phyloP scores from a whole-genome alignment of 2,888 invertebrate species.

The Volucella bombylans region DNA sequence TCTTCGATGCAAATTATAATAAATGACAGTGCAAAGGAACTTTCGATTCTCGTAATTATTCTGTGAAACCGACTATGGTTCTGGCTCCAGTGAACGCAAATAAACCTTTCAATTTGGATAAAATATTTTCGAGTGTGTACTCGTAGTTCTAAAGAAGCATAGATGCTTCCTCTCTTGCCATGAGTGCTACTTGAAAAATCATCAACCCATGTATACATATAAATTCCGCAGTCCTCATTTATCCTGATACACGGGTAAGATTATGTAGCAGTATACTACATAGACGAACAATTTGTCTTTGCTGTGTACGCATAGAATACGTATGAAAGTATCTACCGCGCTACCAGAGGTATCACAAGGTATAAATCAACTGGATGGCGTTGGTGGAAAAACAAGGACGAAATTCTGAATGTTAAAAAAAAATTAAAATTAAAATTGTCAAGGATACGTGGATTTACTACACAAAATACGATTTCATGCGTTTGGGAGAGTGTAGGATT shows the following conservation, averaged over 20 bases:
- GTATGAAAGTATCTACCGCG: neutral
- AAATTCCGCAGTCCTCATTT: conserved; percentile 31
- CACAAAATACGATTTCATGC: too few relatives aligned
- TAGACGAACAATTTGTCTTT: conserved; percentile 36
- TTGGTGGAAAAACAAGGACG: conserved; percentile 12
- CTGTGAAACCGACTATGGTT: conserved; percentile 7
- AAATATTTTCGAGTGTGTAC: conserved; percentile 54
- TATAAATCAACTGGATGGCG: conserved; percentile 26
- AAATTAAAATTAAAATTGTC: too few relatives aligned
- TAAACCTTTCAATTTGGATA: conserved; percentile 73
- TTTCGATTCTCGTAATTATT: conserved; percentile 48
- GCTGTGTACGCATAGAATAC: conserved; percentile 36
- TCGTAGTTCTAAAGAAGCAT: conserved; percentile 14
- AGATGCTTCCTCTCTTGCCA: conserved; percentile 31
- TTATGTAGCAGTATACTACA: conserved; percentile 13
- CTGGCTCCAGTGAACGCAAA: conserved; percentile 62
- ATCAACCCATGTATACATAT: conserved; percentile 34
- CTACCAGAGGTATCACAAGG: conserved; percentile 1
- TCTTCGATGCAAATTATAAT: conserved; percentile 68
- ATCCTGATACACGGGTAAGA: conserved; percentile 15
- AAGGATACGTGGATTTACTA: too few relatives aligned
- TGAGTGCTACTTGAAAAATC: conserved; percentile 46
- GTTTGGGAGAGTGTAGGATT: too few relatives aligned
- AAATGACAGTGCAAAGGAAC: conserved; percentile 58
- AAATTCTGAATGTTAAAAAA: conserved; percentile 58